Conservation (phyloP, 2,797 vertebrate genomes). For the Saxicola maurus region DNA sequence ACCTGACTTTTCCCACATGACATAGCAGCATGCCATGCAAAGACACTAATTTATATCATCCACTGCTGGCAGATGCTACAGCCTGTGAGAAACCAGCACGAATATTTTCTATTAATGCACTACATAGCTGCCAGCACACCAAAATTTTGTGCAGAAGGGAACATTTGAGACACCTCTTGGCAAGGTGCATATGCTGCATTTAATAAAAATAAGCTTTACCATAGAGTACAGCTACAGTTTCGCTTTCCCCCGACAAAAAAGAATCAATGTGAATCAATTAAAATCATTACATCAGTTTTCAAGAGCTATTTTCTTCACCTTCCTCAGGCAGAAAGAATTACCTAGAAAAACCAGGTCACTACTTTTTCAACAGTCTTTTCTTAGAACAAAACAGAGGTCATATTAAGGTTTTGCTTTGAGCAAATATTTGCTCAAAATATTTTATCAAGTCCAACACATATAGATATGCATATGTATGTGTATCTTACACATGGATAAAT, state of each 20-base stretch:
- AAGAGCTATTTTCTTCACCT: neutral
- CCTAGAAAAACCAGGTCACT: neutral
- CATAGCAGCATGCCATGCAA: neutral
- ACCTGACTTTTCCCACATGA: neutral
- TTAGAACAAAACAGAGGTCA: neutral
- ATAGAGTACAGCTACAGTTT: neutral
- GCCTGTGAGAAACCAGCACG: neutral
- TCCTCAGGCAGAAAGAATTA: neutral
- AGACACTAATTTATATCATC: neutral
- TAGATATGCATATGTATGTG: neutral
- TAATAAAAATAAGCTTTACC: neutral
- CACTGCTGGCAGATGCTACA: neutral
- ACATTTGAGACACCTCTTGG: neutral
- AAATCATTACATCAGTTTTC: neutral
- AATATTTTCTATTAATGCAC: neutral
- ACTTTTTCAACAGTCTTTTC: neutral
- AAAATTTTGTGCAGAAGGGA: neutral
- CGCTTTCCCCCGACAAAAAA: neutral
- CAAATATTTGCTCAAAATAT: neutral
- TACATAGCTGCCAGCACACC: neutral
- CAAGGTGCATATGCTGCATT: neutral
- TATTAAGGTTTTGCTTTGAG: neutral
- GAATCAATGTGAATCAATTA: neutral
- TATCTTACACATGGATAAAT: neutral
- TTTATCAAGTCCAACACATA: neutral